Evolutionary conservation across 2,888 invertebrate species (phyloP).

Genomic region (Mycalesis mineus): DNA sequence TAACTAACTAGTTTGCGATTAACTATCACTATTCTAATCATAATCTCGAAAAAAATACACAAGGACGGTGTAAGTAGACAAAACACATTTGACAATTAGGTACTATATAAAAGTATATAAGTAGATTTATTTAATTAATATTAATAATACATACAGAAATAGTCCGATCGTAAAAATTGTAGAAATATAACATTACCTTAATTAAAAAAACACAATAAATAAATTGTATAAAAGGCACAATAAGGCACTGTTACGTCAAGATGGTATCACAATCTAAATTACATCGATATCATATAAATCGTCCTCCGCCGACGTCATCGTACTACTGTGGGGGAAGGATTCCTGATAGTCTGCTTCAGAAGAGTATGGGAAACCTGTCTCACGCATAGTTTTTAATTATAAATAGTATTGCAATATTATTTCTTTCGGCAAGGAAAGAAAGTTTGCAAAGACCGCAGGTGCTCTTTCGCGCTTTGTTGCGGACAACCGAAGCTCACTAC

Average conservation of each 20-base stretch:
- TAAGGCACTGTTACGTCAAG: constrained; percentile 74
- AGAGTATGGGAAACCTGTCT: constrained; percentile 65
- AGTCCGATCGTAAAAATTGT: constrained; percentile 59
- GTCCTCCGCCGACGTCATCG: constrained; percentile 36
- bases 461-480: constrained; percentile 22
- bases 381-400: constrained; percentile 33
- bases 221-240: constrained; percentile 71
- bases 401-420: constrained; percentile 46
- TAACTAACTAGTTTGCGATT: constrained; percentile 61
- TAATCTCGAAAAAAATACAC: constrained; percentile 75
- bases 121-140: constrained; percentile 56
- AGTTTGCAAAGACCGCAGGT: constrained; percentile 50
- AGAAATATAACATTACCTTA: constrained; percentile 61
- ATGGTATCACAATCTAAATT: constrained; percentile 74
- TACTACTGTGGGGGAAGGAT: constrained; percentile 40
- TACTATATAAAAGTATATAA: constrained; percentile 57
- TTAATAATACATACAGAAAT: constrained; percentile 53
- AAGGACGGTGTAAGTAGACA: constrained; percentile 77
- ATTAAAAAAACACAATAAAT: constrained; percentile 70
- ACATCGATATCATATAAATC: constrained; percentile 43
- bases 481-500: constrained; percentile 2
- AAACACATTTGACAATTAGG: constrained; percentile 45
- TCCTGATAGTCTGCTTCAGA: constrained; percentile 62
- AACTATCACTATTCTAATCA: constrained; percentile 64
- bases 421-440: constrained; percentile 64